Evolutionary conservation across 1,140 invertebrate species (phyloP).

Genomic region (Brachionus rubens): DNA sequence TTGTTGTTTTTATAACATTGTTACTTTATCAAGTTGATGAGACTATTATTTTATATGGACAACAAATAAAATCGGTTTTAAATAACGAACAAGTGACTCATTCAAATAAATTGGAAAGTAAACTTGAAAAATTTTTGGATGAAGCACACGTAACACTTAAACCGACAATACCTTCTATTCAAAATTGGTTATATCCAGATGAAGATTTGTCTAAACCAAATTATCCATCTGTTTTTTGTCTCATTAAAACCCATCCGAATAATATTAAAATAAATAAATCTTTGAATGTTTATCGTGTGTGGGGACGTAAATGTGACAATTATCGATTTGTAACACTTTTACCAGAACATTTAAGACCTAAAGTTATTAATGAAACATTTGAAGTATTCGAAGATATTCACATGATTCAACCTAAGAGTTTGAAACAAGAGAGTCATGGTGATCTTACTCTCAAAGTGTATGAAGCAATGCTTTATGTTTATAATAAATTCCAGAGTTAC

Average conservation of each 20-base stretch:
- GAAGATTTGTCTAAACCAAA: background rate
- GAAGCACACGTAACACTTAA: background rate
- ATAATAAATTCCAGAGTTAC: constrained; percentile 53
- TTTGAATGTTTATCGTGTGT: background rate
- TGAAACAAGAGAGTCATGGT: background rate
- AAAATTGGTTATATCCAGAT: background rate
- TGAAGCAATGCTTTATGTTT: constrained; percentile 59
- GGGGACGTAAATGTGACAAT: constrained; percentile 30
- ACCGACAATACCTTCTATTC: background rate
- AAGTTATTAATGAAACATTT: background rate
- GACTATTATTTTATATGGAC: no score
- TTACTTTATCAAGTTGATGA: no score
- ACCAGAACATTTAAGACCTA: background rate
- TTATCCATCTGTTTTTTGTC: background rate
- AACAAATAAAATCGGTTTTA: no score
- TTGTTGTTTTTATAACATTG: no score
- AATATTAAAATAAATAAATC: constrained; percentile 12
- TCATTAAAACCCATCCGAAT: constrained; percentile 18
- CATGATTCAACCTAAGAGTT: background rate
- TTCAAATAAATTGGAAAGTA: no score
- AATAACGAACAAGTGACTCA: no score
- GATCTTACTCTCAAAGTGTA: background rate
- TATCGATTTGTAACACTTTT: constrained; percentile 8
- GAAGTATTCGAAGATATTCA: constrained; percentile 11
- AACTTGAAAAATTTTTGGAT: no score